phyloP scores from a whole-genome alignment of 2,113 vertebrate genomes.

The Piaya cayana region DNA sequence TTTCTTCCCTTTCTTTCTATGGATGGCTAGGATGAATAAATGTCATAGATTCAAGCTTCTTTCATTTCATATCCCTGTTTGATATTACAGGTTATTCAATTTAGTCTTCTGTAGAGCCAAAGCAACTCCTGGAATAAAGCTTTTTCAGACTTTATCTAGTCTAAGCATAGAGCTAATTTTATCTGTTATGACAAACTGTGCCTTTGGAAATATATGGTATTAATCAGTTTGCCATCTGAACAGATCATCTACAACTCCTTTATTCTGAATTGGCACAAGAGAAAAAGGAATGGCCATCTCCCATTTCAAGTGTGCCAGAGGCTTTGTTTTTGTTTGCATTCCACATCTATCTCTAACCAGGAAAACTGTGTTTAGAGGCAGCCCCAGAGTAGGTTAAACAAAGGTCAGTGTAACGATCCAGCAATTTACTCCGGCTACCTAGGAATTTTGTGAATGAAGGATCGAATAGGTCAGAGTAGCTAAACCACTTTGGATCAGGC shows the following conservation, averaged over 20 bases:
- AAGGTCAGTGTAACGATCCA: slow-evolving; percentile 32
- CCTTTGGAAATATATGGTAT: slow-evolving; percentile 32
- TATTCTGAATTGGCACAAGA: background rate
- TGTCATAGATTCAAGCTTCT: background rate
- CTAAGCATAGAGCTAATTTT: background rate
- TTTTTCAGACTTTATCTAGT: background rate
- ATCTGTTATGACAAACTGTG: slow-evolving; percentile 17
- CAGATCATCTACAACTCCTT: background rate
- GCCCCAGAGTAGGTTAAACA: slow-evolving; percentile 48
- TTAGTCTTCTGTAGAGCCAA: background rate
- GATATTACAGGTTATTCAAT: background rate
- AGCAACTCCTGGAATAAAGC: background rate
- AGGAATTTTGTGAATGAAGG: slow-evolving; percentile 52
- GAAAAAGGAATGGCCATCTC: slow-evolving; percentile 2
- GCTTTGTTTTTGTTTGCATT: slow-evolving; percentile 68
- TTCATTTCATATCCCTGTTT: background rate
- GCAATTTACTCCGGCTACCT: background rate
- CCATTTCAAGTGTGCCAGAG: slow-evolving; percentile 40
- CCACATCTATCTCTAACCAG: slow-evolving; percentile 29
- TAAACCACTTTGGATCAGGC: background rate
- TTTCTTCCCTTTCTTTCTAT: background rate
- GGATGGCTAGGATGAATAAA: background rate
- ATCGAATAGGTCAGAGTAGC: background rate
- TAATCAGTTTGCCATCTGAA: slow-evolving; percentile 39
- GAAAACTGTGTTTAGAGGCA: slow-evolving; percentile 28